Conservation (phyloP, 2,113 vertebrate genomes). For the Gallinago undulata region DNA sequence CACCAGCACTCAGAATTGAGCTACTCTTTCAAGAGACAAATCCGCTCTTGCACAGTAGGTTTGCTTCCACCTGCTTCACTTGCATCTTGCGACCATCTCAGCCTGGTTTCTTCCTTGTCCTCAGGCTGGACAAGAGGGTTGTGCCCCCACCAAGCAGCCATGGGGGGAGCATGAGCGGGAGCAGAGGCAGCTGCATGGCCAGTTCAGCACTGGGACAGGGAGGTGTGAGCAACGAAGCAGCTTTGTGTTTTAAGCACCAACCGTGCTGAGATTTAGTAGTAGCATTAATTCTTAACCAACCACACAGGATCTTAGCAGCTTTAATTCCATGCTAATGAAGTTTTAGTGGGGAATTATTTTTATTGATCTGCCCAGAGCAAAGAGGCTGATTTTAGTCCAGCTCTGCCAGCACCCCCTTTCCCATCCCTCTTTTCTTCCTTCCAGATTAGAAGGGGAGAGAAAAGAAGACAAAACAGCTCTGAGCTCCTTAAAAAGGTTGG, state of each 20-base stretch:
- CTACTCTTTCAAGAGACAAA: neutral
- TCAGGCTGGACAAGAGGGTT: neutral
- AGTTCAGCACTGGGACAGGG: neutral
- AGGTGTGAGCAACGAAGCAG: neutral
- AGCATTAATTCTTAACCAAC: neutral
- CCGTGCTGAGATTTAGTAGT: neutral
- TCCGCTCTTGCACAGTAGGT: neutral
- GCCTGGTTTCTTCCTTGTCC: neutral
- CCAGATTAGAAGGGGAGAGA: neutral
- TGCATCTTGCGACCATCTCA: neutral
- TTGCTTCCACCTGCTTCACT: neutral
- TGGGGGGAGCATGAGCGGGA: neutral
- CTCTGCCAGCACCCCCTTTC: neutral
- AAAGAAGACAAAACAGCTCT: constrained; percentile 53
- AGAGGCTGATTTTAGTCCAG: constrained; percentile 35
- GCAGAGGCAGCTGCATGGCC: neutral
- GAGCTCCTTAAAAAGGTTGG: constrained; percentile 59
- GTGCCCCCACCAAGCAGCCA: neutral
- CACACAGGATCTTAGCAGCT: neutral
- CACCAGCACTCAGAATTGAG: neutral
- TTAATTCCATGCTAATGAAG: constrained; percentile 60
- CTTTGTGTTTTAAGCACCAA: constrained; percentile 1
- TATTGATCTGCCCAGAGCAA: constrained; percentile 52
- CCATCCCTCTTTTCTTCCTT: constrained; percentile 14
- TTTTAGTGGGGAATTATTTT: constrained; percentile 64